Base-by-base conservation (phyloP, 2,888 invertebrate genomes). In the Drosophila suboccidentalis region DNA sequence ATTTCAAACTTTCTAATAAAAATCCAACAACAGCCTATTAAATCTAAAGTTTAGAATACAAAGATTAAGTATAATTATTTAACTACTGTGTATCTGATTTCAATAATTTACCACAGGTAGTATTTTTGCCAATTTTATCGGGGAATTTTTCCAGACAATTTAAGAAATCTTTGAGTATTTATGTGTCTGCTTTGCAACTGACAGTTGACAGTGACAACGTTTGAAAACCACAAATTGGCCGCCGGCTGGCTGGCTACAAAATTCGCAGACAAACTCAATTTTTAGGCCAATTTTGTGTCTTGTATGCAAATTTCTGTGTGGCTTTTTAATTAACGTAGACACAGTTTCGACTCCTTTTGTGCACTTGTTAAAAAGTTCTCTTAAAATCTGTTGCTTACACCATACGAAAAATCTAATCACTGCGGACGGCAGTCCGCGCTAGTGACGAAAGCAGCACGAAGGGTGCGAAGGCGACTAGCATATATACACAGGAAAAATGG, bases 161-260 rank as follows among this genome's bases (percentile, higher is more conserved):
- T 78, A 47, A 57, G 34, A 75, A 49, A 38, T 47, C 43, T 64
- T 46, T 47, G 13, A 22, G 68, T 68, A 82, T 88, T 88, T 82
- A 78, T 80, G 80, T 77, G 80, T 58, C 71, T 69, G 63, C 71
- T 71, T 68, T 87, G 74, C 53, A 70, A 58, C 73, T 82, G 84
- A 84, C 87, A 84, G 87, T 80, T 73, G 80, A 85, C 80, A 86
- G 89, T 74, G 82, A 81, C 87, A 82, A 83, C 83, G 71, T 62
- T 79, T 74, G 71, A 72, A 75, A 78, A 62, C 64, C 68, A 72
- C 79, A 71, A 84, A 75, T 70, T 70, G 70, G 78, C 75, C 75
- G 58, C 59, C 32, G 78, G 80, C 68, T 57, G 63, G 50, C 60
- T n/a, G 66, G 4, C 10, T 68, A 71, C n/a, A 60, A 76, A 85